Conservation (phyloP, 2,797 vertebrate genomes). For the Ptychadena robeensis region DNA sequence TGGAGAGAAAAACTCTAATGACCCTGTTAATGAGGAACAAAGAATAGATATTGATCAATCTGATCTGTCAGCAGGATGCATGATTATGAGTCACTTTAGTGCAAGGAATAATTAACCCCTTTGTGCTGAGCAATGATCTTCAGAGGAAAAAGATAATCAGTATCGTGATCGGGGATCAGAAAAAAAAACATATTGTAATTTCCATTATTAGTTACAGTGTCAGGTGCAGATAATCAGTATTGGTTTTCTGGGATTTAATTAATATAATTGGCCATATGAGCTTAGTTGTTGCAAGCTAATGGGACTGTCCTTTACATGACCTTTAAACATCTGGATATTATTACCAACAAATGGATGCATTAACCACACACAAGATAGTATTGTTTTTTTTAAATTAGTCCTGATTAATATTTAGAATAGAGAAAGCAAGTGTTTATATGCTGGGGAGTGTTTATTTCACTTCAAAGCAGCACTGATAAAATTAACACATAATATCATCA, state of each 20-base stretch:
- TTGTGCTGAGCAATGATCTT: conserved; percentile 11
- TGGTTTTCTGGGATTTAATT: conserved; percentile 42
- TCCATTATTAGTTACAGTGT: conserved; percentile 41
- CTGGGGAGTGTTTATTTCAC: neutral
- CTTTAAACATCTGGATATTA: conserved; percentile 41
- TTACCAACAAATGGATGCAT: conserved; percentile 9
- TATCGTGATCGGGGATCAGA: neutral
- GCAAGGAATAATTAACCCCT: conserved; percentile 33
- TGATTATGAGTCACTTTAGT: conserved; percentile 8
- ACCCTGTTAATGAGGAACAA: conserved; percentile 30
- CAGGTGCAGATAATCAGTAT: conserved; percentile 50
- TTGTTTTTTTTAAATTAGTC: neutral
- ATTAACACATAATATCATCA: neutral
- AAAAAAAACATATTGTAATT: conserved; percentile 17
- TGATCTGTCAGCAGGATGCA: conserved; percentile 17
- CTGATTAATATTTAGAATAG: neutral
- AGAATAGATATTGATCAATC: conserved; percentile 37
- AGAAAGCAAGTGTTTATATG: neutral
- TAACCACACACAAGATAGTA: neutral
- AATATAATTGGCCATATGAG: conserved; percentile 54
- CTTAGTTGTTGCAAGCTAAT: conserved; percentile 44
- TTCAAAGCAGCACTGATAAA: neutral
- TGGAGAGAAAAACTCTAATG: conserved; percentile 35
- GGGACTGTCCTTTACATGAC: conserved; percentile 43
- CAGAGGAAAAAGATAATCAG: conserved; percentile 6